Conservation (phyloP, 2,797 vertebrate species). For the Danio tinwini region DNA sequence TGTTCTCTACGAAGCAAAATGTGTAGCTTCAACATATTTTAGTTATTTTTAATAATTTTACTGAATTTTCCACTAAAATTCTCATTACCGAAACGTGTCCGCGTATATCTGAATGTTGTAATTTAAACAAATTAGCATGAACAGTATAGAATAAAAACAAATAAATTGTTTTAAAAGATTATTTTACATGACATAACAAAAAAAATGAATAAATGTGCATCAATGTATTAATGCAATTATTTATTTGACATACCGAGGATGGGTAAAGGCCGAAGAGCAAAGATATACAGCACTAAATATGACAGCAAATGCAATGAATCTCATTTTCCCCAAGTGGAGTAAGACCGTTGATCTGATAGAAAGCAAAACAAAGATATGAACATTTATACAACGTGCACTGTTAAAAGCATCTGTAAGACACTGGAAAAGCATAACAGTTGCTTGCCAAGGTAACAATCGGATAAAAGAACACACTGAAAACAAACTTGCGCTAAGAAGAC, state of each 20-base stretch:
- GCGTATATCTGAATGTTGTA: too few relatives aligned
- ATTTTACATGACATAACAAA: too few relatives aligned
- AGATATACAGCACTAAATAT: constrained; percentile 54
- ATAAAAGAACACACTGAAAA: not conserved
- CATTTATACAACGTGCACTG: not conserved
- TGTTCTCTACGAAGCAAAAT: too few relatives aligned
- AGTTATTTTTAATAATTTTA: too few relatives aligned
- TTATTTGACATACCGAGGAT: constrained; percentile 16
- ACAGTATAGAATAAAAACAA: too few relatives aligned
- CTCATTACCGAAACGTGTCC: too few relatives aligned
- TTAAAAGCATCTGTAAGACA: not conserved
- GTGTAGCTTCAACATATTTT: too few relatives aligned
- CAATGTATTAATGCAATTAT: not conserved
- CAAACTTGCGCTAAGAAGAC: not conserved
- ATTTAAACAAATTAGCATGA: too few relatives aligned
- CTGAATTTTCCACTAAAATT: too few relatives aligned
- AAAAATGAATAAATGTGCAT: too few relatives aligned
- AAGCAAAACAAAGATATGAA: not conserved
- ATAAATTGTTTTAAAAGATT: too few relatives aligned
- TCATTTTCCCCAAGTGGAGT: constrained; percentile 43
- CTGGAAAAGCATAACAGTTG: not conserved
- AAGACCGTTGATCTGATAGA: not conserved
- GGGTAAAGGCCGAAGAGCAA: not conserved
- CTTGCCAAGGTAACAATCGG: not conserved
- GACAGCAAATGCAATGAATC: constrained; percentile 10